phyloP scores from a whole-genome alignment of 1,140 invertebrate species.

The Magallana ariakensis region DNA sequence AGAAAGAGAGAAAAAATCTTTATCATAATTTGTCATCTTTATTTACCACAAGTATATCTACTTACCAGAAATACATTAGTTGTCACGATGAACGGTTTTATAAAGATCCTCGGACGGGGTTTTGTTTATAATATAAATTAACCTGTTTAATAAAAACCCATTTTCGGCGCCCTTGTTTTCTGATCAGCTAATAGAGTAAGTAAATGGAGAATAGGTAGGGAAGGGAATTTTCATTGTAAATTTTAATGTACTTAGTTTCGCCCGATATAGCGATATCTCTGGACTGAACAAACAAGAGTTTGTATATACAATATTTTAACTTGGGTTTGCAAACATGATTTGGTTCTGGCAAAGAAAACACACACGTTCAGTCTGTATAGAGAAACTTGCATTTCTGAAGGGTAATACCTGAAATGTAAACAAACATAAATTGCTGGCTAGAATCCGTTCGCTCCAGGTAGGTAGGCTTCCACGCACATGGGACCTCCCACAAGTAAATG shows the following conservation, averaged over 20 bases:
- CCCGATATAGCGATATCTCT: conserved; percentile 24
- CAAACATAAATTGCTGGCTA: conserved; percentile 31
- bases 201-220: conserved; percentile 2
- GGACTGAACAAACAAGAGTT: conserved; percentile 26
- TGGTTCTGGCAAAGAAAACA: conserved; percentile 36
- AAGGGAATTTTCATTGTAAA: conserved; percentile 30
- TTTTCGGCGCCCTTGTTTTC: conserved; percentile 31
- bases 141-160: conserved; percentile 38
- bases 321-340: conserved; percentile 36
- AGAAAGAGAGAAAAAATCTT: neutral
- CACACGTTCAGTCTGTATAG: conserved; percentile 16
- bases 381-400: conserved; percentile 27
- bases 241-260: conserved; percentile 37
- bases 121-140: conserved; percentile 33
- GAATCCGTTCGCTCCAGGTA: conserved; percentile 7
- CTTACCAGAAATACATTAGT: conserved; percentile 4
- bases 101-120: neutral
- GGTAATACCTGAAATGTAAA: conserved; percentile 32
- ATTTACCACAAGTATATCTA: conserved; percentile 28
- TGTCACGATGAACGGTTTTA: neutral
- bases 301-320: conserved; percentile 37
- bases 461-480: conserved; percentile 7
- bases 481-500: conserved; percentile 23
- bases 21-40: conserved; percentile 34
- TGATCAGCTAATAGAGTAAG: conserved; percentile 26